phyloP scores from a whole-genome alignment of 2,888 invertebrate genomes.

The Yponomeuta evonymella region DNA sequence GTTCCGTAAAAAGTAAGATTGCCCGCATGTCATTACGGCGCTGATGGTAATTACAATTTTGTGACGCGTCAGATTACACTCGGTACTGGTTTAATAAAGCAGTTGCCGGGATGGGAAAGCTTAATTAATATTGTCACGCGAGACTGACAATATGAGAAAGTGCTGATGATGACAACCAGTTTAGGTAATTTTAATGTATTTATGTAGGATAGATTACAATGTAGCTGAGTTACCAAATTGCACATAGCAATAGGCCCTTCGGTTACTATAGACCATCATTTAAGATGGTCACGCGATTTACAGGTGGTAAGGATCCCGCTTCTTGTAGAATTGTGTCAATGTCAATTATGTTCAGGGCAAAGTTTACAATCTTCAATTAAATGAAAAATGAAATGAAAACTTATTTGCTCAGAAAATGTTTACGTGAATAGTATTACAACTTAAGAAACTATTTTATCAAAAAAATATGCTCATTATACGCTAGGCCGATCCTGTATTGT shows the following conservation, averaged over 20 bases:
- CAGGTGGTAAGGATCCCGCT: not conserved
- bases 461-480: too few relatives aligned
- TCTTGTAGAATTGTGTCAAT: not conserved
- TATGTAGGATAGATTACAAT: too few relatives aligned
- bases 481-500: too few relatives aligned
- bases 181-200: not conserved
- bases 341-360: too few relatives aligned
- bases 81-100: slow-evolving; percentile 11
- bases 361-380: too few relatives aligned
- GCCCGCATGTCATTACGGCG: slow-evolving; percentile 64
- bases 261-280: not conserved
- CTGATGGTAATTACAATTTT: slow-evolving; percentile 8
- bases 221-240: not conserved
- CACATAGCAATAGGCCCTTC: not conserved
- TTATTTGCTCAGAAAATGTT: too few relatives aligned
- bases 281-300: not conserved
- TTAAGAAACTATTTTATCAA: too few relatives aligned
- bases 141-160: not conserved
- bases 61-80: slow-evolving; percentile 13
- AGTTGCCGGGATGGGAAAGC: slow-evolving; percentile 1
- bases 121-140: slow-evolving; percentile 13
- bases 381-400: too few relatives aligned
- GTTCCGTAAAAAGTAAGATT: not conserved
- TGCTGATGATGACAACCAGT: not conserved
- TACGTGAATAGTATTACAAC: too few relatives aligned